phyloP scores from a whole-genome alignment of 2,797 vertebrate species.

The Schizopygopsis pylzovi region DNA sequence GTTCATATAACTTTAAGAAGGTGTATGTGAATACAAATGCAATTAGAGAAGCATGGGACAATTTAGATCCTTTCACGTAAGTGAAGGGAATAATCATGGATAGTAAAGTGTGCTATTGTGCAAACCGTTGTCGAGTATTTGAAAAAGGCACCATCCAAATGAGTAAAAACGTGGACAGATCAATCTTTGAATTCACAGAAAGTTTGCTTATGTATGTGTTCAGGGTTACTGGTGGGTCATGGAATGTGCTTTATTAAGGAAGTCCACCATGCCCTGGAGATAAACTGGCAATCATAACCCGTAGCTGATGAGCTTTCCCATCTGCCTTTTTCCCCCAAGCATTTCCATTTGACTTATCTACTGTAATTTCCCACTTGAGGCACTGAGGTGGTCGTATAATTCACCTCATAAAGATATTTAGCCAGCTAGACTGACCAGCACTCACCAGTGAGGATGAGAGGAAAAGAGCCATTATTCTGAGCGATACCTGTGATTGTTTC shows the following conservation, averaged over 20 bases:
- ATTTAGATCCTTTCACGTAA: neutral
- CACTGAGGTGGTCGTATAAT: conserved; percentile 63
- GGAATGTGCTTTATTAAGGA: conserved; percentile 27
- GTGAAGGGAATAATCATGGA: neutral
- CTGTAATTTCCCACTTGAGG: conserved; percentile 63
- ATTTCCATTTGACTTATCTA: conserved; percentile 66
- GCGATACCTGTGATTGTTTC: conserved; percentile 28
- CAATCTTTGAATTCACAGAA: neutral
- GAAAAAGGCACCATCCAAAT: conserved; percentile 19
- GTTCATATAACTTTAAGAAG: conserved; percentile 27
- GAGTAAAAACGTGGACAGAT: conserved; percentile 17
- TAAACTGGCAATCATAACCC: conserved; percentile 55
- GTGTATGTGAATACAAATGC: conserved; percentile 6
- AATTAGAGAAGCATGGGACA: neutral
- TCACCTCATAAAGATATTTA: conserved; percentile 61
- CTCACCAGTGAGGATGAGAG: neutral
- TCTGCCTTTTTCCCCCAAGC: conserved; percentile 47
- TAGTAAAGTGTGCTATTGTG: neutral
- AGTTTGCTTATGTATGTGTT: conserved; percentile 30
- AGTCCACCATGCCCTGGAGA: conserved; percentile 57
- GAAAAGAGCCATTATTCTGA: conserved; percentile 43
- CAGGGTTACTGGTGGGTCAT: conserved; percentile 51
- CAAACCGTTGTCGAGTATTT: neutral
- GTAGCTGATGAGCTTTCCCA: conserved; percentile 63
- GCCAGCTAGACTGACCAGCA: conserved; percentile 42